These are phyloP conservation scores for Drosophila truncata DNA, from an alignment of 1,140 invertebrate species.

Conservation along the genomic window DNA sequence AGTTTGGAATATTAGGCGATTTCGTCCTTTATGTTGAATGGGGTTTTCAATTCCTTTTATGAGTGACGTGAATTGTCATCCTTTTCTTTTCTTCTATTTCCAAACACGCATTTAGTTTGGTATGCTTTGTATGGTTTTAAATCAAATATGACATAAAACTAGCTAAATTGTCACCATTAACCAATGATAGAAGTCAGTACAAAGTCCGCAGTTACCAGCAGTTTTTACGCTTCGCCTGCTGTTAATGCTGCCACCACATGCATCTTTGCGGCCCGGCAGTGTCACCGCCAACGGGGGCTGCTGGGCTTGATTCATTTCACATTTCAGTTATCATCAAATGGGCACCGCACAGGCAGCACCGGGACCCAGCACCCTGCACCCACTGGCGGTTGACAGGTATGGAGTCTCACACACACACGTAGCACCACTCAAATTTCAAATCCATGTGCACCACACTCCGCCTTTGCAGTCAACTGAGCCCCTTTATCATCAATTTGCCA, in stretches of 20 bases:
- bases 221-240: slow-evolving; percentile 61
- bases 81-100: too few species aligned
- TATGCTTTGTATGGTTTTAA: too few species aligned
- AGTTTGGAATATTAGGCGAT: too few species aligned
- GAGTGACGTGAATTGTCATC: too few species aligned
- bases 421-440: slow-evolving; percentile 38
- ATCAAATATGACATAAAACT: neutral
- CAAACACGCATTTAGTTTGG: too few species aligned
- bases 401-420: neutral
- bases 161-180: neutral
- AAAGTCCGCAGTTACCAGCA: slow-evolving; percentile 27
- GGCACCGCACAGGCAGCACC: slow-evolving; percentile 13
- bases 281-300: slow-evolving; percentile 37
- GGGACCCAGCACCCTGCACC: neutral
- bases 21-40: too few species aligned
- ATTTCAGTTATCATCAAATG: slow-evolving; percentile 69
- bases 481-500: slow-evolving; percentile 60
- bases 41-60: too few species aligned
- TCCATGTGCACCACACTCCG: slow-evolving; percentile 31
- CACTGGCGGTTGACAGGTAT: slow-evolving; percentile 7
- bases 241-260: slow-evolving; percentile 56
- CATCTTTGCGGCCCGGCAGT: slow-evolving; percentile 44
- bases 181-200: neutral
- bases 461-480: slow-evolving; percentile 40
- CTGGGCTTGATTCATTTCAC: slow-evolving; percentile 57